Evolutionary conservation across 2,797 vertebrate genomes (phyloP), one percentile per base, ranked within the genome.

Genomic region (Tamandua tetradactyla): DNA sequence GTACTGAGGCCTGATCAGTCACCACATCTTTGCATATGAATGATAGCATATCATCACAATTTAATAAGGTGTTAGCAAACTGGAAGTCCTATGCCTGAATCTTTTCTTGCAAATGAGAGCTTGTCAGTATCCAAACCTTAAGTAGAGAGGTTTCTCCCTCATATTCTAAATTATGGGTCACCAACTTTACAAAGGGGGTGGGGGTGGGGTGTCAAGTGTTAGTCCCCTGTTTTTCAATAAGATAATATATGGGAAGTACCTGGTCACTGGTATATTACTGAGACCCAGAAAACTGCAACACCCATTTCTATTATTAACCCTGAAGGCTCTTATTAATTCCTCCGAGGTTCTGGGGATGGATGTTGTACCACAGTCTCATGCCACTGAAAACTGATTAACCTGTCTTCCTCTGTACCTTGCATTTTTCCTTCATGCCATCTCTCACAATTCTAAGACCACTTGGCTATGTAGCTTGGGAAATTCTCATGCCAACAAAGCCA

Each of bases 161-260:
- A 78, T 11, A 37, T 64, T 83, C 59, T 82, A 30, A 18, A 66
- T 44, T 37, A 83, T 81, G 37, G n/a, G 35, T 86, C 40, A 10
- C 79, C 55, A 76, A 44, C 27, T 52, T 93, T 89, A 91, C 66
- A 44, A 49, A 95, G 71, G 37, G 64, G 6, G n/a, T n/a, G n/a
- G n/a, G n/a, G n/a, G n/a, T n/a, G n/a, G 11, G 49, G 14, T 64
- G 9, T 57, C 32, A 32, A 71, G 37, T 78, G 30, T 68, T 40
- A 71, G 79, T 81, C 0, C 42, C 11, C 1, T 87, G 9, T 81
- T 94, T 71, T 85, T 79, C 44, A 92, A 57, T 80, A 32, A 89
- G 42, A 57, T 44, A 42, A 62, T 44, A 1, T 62, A 12, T 55
- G 8, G 23, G 32, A 81, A 74, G 22, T 64, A 22, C n/a, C 32